A percentile compares a stretch with the other conserved stretches of the same genome.
These are phyloP conservation scores for Phalangium opilio DNA, from an alignment of 2,888 invertebrate species.

Conservation along the genomic window DNA sequence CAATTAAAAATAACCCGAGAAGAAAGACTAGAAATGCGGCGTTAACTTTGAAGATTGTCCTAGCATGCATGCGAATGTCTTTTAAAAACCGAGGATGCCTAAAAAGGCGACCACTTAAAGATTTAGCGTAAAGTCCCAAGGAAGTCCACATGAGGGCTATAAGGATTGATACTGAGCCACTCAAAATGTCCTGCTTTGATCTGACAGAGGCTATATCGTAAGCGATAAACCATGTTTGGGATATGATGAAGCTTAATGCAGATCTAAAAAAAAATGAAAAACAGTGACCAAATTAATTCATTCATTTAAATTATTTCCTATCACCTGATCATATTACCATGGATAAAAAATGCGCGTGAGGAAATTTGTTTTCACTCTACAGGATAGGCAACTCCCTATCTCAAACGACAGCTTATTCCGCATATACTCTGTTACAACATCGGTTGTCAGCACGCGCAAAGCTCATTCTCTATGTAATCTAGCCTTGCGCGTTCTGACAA, in stretches of 20 bases:
- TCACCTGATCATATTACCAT: no score
- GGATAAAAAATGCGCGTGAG: no score
- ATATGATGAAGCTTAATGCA: constrained; percentile 24
- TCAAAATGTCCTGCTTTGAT: constrained; percentile 27
- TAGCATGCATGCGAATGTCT: constrained; percentile 32
- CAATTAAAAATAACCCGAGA: constrained; percentile 23
- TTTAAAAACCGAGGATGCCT: constrained; percentile 29
- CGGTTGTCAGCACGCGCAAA: no score
- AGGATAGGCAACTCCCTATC: no score
- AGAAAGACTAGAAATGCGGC: constrained; percentile 27
- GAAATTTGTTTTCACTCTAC: no score
- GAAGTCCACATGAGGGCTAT: constrained; percentile 30
- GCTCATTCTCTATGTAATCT: no score
- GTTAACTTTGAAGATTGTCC: constrained; percentile 32
- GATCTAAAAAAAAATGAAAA: no score
- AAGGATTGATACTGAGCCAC: constrained; percentile 28
- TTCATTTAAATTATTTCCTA: no score
- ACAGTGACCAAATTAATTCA: no score
- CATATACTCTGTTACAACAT: no score
- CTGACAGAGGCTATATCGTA: constrained; percentile 28
- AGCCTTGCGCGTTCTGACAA: no score
- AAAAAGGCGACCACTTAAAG: constrained; percentile 31
- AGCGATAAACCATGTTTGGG: constrained; percentile 26
- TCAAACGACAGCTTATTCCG: no score
- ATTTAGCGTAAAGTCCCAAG: constrained; percentile 32